Conservation (phyloP, 2,797 vertebrate species). For the Paramormyrops hopkinsi region DNA sequence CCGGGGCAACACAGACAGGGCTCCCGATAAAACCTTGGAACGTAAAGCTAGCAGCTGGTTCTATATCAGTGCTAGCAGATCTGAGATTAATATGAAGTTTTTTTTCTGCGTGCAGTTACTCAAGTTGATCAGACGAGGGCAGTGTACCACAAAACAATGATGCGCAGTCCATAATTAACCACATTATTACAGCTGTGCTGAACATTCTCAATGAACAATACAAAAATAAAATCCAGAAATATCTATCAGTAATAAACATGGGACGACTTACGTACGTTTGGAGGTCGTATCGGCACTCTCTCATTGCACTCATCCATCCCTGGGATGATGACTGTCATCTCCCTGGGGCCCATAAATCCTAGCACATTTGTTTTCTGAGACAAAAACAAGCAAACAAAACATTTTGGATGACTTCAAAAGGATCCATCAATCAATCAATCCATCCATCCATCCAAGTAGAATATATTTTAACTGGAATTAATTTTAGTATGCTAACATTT, state of each 20-base stretch:
- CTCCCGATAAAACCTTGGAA: not conserved
- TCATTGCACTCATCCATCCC: constrained; percentile 69
- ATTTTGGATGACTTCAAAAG: not conserved
- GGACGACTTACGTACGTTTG: constrained; percentile 54
- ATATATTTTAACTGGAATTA: not conserved
- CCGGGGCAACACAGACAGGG: not conserved
- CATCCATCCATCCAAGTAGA: not conserved
- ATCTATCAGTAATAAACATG: constrained; percentile 16
- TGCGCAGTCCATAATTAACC: not conserved
- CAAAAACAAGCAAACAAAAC: not conserved
- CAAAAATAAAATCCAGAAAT: constrained; percentile 1
- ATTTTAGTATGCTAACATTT: not conserved
- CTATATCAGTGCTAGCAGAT: not conserved
- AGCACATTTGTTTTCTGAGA: constrained; percentile 74
- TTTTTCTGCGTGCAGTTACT: not conserved
- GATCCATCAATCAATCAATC: not conserved
- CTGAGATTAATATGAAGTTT: not conserved
- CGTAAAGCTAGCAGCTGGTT: not conserved
- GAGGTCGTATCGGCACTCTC: constrained; percentile 69
- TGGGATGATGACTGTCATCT: constrained; percentile 73
- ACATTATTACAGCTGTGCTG: not conserved
- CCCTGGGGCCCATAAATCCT: constrained; percentile 74
- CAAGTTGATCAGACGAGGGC: not conserved
- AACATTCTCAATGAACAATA: not conserved
- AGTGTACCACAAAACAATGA: not conserved